These are phyloP conservation scores for Pocillopora grandis DNA, from an alignment of 92 coral and sea anemone genomes.

Conservation along the genomic window DNA sequence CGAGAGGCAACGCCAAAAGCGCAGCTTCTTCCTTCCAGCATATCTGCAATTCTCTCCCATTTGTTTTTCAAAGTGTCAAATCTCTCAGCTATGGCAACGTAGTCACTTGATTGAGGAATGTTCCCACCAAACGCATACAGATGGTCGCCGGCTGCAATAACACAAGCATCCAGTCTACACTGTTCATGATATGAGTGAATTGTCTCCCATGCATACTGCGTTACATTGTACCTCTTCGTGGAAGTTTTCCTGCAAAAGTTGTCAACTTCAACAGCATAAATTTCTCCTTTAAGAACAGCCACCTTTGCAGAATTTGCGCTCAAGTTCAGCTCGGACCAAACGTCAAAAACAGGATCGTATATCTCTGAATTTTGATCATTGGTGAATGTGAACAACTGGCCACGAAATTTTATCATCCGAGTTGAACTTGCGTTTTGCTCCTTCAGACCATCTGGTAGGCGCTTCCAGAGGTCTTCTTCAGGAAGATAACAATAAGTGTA, in stretches of 20 bases:
- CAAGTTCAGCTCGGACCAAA: background rate
- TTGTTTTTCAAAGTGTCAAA: background rate
- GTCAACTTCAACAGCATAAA: background rate
- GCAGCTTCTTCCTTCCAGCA: background rate
- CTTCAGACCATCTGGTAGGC: too few species aligned
- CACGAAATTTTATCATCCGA: background rate
- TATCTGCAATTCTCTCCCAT: background rate
- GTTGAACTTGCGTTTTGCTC: accelerated
- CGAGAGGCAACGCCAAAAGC: background rate
- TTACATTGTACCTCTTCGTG: too few species aligned
- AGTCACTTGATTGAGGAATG: too few species aligned
- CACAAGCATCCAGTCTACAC: too few species aligned
- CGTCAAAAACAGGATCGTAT: background rate
- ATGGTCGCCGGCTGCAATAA: too few species aligned
- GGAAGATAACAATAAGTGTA: too few species aligned
- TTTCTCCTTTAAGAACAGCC: background rate
- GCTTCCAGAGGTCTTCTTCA: too few species aligned
- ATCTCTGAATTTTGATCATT: background rate
- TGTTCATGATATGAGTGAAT: too few species aligned
- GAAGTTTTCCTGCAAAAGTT: background rate
- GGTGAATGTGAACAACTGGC: background rate
- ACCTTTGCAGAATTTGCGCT: background rate
- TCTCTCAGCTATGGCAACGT: background rate
- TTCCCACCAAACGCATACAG: too few species aligned
- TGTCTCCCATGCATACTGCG: too few species aligned